These are phyloP conservation scores for Alcis repandata DNA, from an alignment of 2,888 invertebrate species.

Conservation along the genomic window DNA sequence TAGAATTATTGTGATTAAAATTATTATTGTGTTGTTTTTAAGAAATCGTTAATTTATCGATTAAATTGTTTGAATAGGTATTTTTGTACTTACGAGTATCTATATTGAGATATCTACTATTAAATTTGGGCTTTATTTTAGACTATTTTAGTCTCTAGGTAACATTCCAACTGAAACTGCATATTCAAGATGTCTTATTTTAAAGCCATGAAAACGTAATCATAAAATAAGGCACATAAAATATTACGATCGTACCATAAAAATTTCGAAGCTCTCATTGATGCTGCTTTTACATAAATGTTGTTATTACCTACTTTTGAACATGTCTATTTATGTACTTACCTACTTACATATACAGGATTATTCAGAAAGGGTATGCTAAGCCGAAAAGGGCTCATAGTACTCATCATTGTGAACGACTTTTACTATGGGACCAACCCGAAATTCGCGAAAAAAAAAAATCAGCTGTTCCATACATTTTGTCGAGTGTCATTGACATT, in stretches of 20 bases:
- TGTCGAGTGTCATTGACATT: too few relatives aligned
- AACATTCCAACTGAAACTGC: constrained; percentile 12
- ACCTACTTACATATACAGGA: neutral
- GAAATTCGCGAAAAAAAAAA: too few relatives aligned
- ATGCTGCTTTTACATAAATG: constrained; percentile 56
- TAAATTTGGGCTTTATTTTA: neutral
- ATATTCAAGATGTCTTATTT: constrained; percentile 53
- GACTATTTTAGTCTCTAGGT: neutral
- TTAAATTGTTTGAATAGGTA: too few relatives aligned
- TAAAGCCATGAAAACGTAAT: constrained; percentile 56
- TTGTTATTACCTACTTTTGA: constrained; percentile 49
- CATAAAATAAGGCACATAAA: constrained; percentile 66
- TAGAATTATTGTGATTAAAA: neutral
- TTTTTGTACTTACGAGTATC: neutral
- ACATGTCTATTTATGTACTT: constrained; percentile 1
- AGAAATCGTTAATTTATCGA: too few relatives aligned
- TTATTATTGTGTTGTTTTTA: too few relatives aligned
- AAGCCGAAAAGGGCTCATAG: too few relatives aligned
- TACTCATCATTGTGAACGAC: too few relatives aligned
- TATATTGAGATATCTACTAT: neutral
- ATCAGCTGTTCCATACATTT: too few relatives aligned
- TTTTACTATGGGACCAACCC: too few relatives aligned
- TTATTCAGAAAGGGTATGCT: too few relatives aligned
- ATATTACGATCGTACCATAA: constrained; percentile 70
- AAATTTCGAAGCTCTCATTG: constrained; percentile 61